phyloP scores from a whole-genome alignment of 1,140 invertebrate species.

The Phthorimaea operculella region DNA sequence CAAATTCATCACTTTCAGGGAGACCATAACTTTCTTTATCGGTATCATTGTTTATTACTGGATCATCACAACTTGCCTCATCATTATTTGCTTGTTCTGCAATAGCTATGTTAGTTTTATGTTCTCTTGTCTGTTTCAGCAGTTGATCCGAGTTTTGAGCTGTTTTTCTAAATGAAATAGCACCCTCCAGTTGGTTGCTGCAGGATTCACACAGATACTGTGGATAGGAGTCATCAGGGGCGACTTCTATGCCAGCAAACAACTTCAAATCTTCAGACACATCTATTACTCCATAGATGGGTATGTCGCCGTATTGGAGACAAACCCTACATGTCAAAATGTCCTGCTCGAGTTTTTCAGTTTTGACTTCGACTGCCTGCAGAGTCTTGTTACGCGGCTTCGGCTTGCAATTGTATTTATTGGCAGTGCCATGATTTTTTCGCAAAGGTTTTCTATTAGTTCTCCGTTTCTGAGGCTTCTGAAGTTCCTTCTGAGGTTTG shows the following conservation, averaged over 20 bases:
- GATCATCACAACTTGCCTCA: neutral
- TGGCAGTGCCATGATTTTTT: no score
- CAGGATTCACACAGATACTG: slow-evolving; percentile 49
- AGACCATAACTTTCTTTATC: neutral
- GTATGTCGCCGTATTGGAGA: slow-evolving; percentile 42
- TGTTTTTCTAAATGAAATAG: slow-evolving; percentile 41
- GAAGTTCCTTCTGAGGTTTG: no score
- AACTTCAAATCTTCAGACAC: slow-evolving; percentile 31
- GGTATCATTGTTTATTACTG: neutral
- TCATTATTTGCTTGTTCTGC: neutral
- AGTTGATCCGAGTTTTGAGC: slow-evolving; percentile 45
- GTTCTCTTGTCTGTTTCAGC: slow-evolving; percentile 26
- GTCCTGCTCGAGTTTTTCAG: neutral
- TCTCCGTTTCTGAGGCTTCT: slow-evolving; percentile 1
- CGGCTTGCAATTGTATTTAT: no score
- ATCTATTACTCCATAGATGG: slow-evolving; percentile 36
- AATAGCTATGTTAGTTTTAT: neutral
- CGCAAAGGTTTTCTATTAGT: neutral
- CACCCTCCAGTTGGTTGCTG: slow-evolving; percentile 38
- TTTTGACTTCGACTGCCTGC: neutral
- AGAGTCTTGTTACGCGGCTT: no score
- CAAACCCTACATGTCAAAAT: slow-evolving; percentile 38
- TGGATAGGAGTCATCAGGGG: slow-evolving; percentile 33
- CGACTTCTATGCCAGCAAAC: slow-evolving; percentile 39
- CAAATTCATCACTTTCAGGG: neutral